These are phyloP conservation scores for Apoda limacodes DNA, from an alignment of 2,888 invertebrate genomes.

Conservation along the genomic window DNA sequence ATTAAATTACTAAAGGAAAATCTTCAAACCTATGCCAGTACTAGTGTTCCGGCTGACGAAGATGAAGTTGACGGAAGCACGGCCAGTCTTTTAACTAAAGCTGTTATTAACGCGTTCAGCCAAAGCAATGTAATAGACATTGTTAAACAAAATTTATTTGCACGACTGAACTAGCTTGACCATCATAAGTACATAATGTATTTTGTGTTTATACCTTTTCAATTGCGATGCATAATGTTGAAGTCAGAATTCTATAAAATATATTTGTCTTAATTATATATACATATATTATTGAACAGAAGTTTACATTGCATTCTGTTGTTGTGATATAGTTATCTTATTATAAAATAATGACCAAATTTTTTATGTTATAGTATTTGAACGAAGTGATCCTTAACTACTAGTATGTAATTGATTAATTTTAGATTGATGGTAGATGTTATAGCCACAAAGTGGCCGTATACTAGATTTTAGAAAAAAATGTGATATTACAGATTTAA, in stretches of 20 bases:
- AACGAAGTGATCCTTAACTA: no score
- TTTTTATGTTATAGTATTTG: no score
- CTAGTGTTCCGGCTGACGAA: conserved; percentile 29
- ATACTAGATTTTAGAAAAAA: no score
- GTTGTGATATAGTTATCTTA: no score
- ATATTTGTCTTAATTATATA: conserved; percentile 1
- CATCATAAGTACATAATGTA: neutral
- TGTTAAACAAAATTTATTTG: conserved; percentile 62
- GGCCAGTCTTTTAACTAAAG: conserved; percentile 43
- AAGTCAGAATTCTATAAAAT: conserved; percentile 1
- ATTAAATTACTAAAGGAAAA: conserved; percentile 43
- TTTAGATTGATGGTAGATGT: no score
- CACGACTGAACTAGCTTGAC: conserved; percentile 30
- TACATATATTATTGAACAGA: neutral
- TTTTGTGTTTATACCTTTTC: neutral
- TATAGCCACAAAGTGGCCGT: no score
- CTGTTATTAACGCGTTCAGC: conserved; percentile 75
- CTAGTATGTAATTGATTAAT: no score
- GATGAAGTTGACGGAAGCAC: conserved; percentile 47
- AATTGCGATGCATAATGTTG: neutral
- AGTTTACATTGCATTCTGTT: no score
- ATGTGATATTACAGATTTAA: no score
- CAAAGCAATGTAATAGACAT: conserved; percentile 70
- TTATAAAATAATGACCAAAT: no score
- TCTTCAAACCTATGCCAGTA: conserved; percentile 32